Evolutionary conservation across 1,140 invertebrate genomes (phyloP).

Genomic region (Psix sp.): DNA sequence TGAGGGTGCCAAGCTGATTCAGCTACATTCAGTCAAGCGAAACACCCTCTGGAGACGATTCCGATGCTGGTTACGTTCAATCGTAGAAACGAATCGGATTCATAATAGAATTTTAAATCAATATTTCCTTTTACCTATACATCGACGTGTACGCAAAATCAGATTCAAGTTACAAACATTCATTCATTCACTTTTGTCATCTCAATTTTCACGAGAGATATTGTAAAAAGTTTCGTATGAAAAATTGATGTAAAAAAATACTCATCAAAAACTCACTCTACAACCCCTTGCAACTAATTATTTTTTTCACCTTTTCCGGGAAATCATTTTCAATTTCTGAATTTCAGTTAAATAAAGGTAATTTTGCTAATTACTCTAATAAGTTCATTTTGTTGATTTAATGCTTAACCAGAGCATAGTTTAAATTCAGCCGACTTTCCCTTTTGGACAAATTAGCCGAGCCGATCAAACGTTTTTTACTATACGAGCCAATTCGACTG

Average conservation of each 20-base stretch:
- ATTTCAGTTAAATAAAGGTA: no score
- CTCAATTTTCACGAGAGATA: no score
- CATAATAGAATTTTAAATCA: constrained; percentile 39
- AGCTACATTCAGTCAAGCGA: constrained; percentile 67
- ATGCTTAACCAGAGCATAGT: not conserved
- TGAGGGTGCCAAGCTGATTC: constrained; percentile 70
- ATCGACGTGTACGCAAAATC: constrained; percentile 6
- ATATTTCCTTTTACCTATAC: constrained; percentile 12
- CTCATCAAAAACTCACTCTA: no score
- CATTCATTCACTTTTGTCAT: no score
- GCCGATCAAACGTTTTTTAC: constrained; percentile 39
- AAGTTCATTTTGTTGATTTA: no score
- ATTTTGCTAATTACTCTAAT: no score
- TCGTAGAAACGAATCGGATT: constrained; percentile 62
- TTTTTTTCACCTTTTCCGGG: no score
- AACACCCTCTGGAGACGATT: constrained; percentile 62
- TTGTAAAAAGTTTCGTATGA: no score
- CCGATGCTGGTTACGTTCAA: constrained; percentile 58
- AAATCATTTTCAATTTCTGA: no score
- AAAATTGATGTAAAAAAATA: no score
- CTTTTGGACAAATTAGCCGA: constrained; percentile 15
- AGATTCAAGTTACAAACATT: not conserved
- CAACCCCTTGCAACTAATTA: no score
- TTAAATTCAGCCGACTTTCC: constrained; percentile 5
- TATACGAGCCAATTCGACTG: constrained; percentile 22